Conservation (phyloP, 35 echinoderm and acorn worm genomes). For the Holothuria glaberrima region DNA sequence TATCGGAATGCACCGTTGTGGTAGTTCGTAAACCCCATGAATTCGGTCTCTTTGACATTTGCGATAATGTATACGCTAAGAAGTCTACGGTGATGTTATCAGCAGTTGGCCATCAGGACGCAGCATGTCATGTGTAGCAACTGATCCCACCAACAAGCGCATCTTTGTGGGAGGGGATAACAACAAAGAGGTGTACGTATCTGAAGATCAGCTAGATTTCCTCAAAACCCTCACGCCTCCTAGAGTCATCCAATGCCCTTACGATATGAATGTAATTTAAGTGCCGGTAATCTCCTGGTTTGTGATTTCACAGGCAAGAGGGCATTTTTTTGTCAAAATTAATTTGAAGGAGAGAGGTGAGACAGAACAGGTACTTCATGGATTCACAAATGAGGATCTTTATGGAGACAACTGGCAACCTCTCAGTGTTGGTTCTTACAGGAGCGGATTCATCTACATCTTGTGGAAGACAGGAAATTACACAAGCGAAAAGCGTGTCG, state of each 20-base stretch:
- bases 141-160: neutral
- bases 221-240: neutral
- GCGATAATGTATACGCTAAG: neutral
- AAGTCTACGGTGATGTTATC: slow-evolving; percentile 13
- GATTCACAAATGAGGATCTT: neutral
- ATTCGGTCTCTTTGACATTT: neutral
- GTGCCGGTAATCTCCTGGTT: neutral
- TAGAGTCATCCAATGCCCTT: neutral
- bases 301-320: slow-evolving; percentile 28
- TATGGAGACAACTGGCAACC: neutral
- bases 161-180: slow-evolving; percentile 29
- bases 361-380: neutral
- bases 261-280: neutral
- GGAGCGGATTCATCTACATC: slow-evolving; percentile 8
- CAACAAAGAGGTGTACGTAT: neutral
- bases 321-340: neutral
- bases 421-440: slow-evolving; percentile 4
- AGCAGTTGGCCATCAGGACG: neutral
- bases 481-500: neutral
- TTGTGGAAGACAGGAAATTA: slow-evolving; percentile 1
- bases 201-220: slow-evolving; percentile 3
- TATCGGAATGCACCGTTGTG: neutral
- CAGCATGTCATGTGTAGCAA: neutral
- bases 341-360: neutral
- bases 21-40: neutral